A percentile compares a stretch with the other conserved stretches of the same genome.
phyloP scores from a whole-genome alignment of 2,888 invertebrate species.

The Coleophora flavipennella region DNA sequence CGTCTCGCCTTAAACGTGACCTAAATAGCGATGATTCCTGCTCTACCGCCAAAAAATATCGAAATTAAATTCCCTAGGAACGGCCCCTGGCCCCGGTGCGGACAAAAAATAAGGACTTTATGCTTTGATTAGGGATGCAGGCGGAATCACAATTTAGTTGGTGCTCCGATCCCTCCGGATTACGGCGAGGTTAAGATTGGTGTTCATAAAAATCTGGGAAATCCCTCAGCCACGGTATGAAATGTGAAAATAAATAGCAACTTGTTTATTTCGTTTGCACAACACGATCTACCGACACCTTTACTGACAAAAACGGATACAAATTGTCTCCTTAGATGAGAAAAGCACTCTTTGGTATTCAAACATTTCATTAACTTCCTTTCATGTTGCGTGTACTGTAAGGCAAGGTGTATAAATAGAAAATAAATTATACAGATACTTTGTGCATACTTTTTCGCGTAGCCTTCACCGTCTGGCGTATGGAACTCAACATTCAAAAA shows the following conservation, averaged over 20 bases:
- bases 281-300: too few relatives aligned
- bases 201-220: background rate
- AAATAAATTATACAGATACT: too few relatives aligned
- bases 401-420: too few relatives aligned
- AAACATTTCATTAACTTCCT: too few relatives aligned
- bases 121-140: conserved; percentile 6
- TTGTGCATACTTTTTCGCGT: too few relatives aligned
- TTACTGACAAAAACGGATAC: too few relatives aligned
- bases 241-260: background rate
- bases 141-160: conserved; percentile 3
- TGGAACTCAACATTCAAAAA: too few relatives aligned
- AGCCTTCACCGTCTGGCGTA: too few relatives aligned
- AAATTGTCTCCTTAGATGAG: background rate
- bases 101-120: conserved; percentile 5
- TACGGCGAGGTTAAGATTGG: background rate
- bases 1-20: conserved; percentile 14
- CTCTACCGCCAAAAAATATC: conserved; percentile 20
- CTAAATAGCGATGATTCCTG: conserved; percentile 14
- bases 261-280: background rate
- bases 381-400: too few relatives aligned
- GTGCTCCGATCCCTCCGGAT: background rate
- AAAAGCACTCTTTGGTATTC: too few relatives aligned
- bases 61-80: conserved; percentile 22
- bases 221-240: background rate
- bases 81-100: background rate